A percentile compares a stretch with the other conserved stretches of the same genome.
phyloP scores from a whole-genome alignment of 1,140 invertebrate genomes.

The Belonocnema kinseyi region DNA sequence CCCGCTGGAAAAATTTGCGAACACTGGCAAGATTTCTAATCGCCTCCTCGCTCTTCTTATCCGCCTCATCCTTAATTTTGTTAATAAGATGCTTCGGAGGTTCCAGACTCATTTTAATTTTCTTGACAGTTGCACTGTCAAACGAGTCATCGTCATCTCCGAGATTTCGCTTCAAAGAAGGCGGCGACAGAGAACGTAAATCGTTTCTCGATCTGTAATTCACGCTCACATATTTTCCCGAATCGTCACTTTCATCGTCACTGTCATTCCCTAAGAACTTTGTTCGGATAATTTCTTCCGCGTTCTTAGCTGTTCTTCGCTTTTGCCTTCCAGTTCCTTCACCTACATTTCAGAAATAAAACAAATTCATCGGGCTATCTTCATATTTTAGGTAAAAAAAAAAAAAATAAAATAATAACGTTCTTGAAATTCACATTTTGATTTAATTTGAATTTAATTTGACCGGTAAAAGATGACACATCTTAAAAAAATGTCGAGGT shows the following conservation, averaged over 20 bases:
- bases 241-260: conserved; percentile 53
- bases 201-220: conserved; percentile 52
- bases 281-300: conserved; percentile 65
- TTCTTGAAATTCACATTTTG: no score
- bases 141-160: conserved; percentile 47
- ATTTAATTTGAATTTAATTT: no score
- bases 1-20: conserved; percentile 62
- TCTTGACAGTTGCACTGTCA: conserved; percentile 26
- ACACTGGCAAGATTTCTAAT: conserved; percentile 53
- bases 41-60: conserved; percentile 31
- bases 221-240: conserved; percentile 47
- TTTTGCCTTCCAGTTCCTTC: conserved; percentile 57
- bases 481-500: no score
- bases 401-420: no score
- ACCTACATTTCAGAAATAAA: conserved; percentile 42
- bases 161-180: conserved; percentile 59
- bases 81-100: conserved; percentile 5
- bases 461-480: no score
- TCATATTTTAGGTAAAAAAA: no score
- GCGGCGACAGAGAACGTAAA: conserved; percentile 48
- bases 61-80: conserved; percentile 18
- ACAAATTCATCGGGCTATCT: not conserved
- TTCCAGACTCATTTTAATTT: conserved; percentile 36
- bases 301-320: conserved; percentile 62
- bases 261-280: conserved; percentile 56